Conservation (phyloP, 2,888 invertebrate genomes). For the Trachelus iudaicus region DNA sequence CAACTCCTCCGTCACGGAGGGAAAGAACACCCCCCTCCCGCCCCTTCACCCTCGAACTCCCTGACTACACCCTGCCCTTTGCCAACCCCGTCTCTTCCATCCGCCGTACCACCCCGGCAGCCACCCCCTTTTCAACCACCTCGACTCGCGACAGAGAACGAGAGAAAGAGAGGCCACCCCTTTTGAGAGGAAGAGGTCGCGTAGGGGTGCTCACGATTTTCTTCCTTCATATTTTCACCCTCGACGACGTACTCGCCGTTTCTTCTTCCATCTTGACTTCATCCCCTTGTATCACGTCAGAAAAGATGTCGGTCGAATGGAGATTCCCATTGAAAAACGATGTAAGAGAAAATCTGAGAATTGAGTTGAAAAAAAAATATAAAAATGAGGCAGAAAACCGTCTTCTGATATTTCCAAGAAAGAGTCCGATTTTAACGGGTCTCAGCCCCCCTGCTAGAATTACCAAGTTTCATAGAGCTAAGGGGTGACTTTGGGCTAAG, state of each 20-base stretch:
- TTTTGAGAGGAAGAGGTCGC: conserved; percentile 30
- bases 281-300: background rate
- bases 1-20: conserved; percentile 66
- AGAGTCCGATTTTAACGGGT: background rate
- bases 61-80: conserved; percentile 31
- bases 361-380: background rate
- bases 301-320: background rate
- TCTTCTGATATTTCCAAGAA: background rate
- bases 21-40: conserved; percentile 61
- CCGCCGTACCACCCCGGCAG: conserved; percentile 15
- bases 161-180: conserved; percentile 39
- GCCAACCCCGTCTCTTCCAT: conserved; percentile 34
- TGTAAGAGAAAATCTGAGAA: conserved; percentile 13
- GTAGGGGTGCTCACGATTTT: conserved; percentile 48
- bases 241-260: background rate
- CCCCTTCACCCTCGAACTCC: conserved; percentile 31
- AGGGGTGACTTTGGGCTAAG: background rate
- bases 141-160: conserved; percentile 50
- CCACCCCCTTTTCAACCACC: conserved; percentile 33
- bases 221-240: conserved; percentile 35
- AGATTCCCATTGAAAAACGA: conserved; percentile 20
- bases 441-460: background rate
- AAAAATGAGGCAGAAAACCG: background rate
- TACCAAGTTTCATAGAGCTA: background rate
- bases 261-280: background rate